Evolutionary conservation across 2,888 invertebrate genomes (phyloP).

Genomic region (Galerucella nymphaeae): DNA sequence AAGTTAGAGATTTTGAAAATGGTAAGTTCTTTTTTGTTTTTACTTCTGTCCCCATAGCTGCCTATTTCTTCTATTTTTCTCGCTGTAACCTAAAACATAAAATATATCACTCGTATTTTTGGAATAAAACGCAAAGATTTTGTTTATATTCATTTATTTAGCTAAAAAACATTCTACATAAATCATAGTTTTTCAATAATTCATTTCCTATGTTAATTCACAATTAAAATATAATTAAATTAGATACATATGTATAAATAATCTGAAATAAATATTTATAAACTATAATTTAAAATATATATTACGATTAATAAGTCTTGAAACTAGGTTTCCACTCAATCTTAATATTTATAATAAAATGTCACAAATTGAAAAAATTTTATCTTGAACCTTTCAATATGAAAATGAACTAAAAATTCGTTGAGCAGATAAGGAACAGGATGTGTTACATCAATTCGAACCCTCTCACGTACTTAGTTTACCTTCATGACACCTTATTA

Average conservation of each 20-base stretch:
- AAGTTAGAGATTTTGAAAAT: too few species aligned
- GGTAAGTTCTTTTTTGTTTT: too few species aligned
- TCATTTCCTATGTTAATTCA: conserved; percentile 39
- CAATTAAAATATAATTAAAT: conserved; percentile 39
- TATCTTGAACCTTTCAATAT: not conserved
- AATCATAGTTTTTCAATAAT: conserved; percentile 30
- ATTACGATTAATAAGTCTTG: conserved; percentile 43
- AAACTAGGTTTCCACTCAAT: conserved; percentile 43
- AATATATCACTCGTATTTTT: not conserved
- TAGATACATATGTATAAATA: conserved; percentile 41
- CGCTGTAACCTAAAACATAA: too few species aligned
- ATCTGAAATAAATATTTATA: conserved; percentile 45
- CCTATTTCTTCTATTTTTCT: too few species aligned
- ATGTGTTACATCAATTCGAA: too few species aligned
- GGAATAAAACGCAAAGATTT: not conserved
- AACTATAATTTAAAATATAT: conserved; percentile 45
- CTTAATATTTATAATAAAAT: conserved; percentile 29
- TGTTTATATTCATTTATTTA: conserved; percentile 35
- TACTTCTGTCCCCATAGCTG: too few species aligned
- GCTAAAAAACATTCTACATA: conserved; percentile 42
- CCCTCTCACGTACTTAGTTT: too few species aligned
- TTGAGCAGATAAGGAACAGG: too few species aligned
- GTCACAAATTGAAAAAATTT: conserved; percentile 15
- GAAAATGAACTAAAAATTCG: not conserved
- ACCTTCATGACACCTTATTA: not conserved